Base-by-base conservation (phyloP, 2,888 invertebrate species). In the Scaeva pyrastri region DNA sequence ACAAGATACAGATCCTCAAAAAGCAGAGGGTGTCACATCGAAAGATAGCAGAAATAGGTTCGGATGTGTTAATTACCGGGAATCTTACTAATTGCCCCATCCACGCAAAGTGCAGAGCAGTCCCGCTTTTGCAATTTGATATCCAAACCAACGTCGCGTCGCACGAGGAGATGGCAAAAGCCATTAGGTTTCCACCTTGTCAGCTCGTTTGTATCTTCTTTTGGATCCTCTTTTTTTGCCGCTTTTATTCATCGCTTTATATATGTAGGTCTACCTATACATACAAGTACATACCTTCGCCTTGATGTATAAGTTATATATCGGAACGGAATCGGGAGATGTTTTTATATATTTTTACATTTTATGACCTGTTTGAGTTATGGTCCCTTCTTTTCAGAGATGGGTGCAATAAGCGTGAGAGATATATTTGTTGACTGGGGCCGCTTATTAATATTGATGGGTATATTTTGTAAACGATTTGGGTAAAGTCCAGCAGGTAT, bases 191-290 rank as follows among this genome's bases (percentile, higher is more conserved):
- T 86, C 78, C 81, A 82, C 82, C 86, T 86, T 86, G 81, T 81
- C 85, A 81, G 81, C 52, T 85, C 62, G 62, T 76, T 85, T 56
- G 68, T 81, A 85, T 85, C 81, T 73, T 12, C 58, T 91, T 91
- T 90, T 89, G 89, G 89, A 89, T 88, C 79, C 39, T 90, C 90
- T 31, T 26, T 91, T 90, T 90, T 60, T 74, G 60, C 77, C 90
- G 90, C 88, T 85, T 88, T 88, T 77, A 84, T 89, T 87, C 78
- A 76, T 74, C 10, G 19, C 21, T 50, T 23, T 23, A 52, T 14
- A 52, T 6, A 11, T 52, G 16, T 4, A 31, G 10, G 6, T 7
- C 1, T 16, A 5, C 1, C 2, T 5, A 45, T 26, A 26, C 8
- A 2, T 55, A 31, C 16, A n/a, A n/a, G n/a, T n/a, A n/a, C n/a